A percentile compares a stretch with the other conserved stretches of the same genome.
These are phyloP conservation scores for Ascidia mentula DNA, from an alignment of 23 tunicate species.

Conservation along the genomic window DNA sequence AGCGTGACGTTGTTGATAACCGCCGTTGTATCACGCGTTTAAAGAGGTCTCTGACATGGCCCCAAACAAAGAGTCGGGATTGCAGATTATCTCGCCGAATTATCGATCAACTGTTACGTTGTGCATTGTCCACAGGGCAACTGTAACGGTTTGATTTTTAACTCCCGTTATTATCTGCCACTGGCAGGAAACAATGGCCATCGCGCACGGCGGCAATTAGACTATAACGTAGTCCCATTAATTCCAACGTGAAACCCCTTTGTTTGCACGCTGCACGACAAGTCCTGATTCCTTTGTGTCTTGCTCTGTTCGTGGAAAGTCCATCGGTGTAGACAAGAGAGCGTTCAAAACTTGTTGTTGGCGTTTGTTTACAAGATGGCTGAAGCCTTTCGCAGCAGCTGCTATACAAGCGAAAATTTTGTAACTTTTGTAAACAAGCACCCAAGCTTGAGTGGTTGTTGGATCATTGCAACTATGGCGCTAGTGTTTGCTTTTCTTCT, in stretches of 20 bases:
- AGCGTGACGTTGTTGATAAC: not conserved
- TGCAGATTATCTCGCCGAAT: not conserved
- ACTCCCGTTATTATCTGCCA: not conserved
- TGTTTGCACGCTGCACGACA: conserved; percentile 1
- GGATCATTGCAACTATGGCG: no score
- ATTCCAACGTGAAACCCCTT: not conserved
- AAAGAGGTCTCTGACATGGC: not conserved
- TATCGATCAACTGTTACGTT: not conserved
- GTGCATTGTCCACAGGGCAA: not conserved
- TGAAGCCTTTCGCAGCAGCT: not conserved
- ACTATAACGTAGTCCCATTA: not conserved
- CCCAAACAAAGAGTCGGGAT: not conserved
- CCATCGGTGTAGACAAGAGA: not conserved
- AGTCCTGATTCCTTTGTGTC: not conserved
- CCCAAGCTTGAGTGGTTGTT: no score
- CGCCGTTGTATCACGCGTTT: not conserved
- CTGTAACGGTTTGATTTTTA: not conserved
- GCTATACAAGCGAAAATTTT: no score
- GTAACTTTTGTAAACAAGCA: conserved; percentile 4
- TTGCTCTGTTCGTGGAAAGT: not conserved
- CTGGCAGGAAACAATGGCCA: not conserved
- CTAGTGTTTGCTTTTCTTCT: no score
- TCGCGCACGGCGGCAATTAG: conserved; percentile 8
- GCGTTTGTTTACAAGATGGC: not conserved
- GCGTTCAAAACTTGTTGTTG: not conserved